Percentiles rank a stretch among this genome's conserved stretches.
Evolutionary conservation across 2,797 vertebrate genomes (phyloP).

Genomic region (Valencia hispanica): DNA sequence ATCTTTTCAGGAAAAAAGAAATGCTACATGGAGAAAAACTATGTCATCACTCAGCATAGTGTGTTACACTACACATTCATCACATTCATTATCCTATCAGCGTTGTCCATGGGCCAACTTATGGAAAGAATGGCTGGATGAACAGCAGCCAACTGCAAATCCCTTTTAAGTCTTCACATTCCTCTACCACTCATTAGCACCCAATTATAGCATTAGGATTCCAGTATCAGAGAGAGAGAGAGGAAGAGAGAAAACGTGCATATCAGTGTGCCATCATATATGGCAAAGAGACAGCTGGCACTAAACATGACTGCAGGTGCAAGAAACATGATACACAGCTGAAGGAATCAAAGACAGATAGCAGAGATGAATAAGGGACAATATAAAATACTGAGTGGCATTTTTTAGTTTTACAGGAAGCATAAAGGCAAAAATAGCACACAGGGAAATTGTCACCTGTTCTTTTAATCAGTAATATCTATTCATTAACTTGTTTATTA

Average conservation of each 20-base stretch:
- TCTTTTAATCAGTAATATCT: neutral
- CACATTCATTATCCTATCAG: conserved; percentile 56
- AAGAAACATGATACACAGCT: conserved; percentile 45
- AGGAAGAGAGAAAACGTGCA: neutral
- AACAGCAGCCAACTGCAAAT: conserved; percentile 59
- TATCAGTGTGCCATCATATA: conserved; percentile 18
- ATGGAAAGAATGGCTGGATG: conserved; percentile 64
- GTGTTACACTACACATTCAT: conserved; percentile 45
- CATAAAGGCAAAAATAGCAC: neutral
- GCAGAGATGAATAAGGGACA: neutral
- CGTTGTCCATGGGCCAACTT: conserved; percentile 39
- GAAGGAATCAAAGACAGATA: neutral
- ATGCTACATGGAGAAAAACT: conserved; percentile 10
- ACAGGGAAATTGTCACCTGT: neutral
- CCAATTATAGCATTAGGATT: conserved; percentile 67
- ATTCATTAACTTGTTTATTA: neutral
- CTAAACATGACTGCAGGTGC: conserved; percentile 33
- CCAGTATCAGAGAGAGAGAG: conserved; percentile 22
- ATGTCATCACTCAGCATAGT: conserved; percentile 44
- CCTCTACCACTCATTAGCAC: conserved; percentile 61
- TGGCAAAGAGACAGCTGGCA: conserved; percentile 33
- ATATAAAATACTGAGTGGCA: neutral
- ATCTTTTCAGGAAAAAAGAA: neutral
- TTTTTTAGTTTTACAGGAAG: neutral
- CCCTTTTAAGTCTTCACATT: conserved; percentile 58